phyloP scores from a whole-genome alignment of 1,140 invertebrate species.

The Lordiphosa mommai region DNA sequence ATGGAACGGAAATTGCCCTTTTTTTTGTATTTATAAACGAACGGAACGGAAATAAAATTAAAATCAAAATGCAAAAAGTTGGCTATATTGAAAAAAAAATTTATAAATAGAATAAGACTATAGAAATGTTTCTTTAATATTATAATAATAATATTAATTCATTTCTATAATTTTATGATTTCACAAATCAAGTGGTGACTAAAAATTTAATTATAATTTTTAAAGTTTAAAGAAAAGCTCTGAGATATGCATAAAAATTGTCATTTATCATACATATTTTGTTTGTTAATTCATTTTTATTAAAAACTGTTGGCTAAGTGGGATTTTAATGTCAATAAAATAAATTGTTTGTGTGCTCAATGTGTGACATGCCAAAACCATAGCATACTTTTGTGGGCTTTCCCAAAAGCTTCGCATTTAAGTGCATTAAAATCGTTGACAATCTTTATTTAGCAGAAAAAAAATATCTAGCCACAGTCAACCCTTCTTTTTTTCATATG shows the following conservation, averaged over 20 bases:
- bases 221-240: too few relatives aligned
- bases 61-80: slow-evolving; percentile 63
- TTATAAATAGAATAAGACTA: slow-evolving; percentile 6
- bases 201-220: too few relatives aligned
- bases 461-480: slow-evolving; percentile 10
- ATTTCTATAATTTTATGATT: too few relatives aligned
- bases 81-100: slow-evolving; percentile 5
- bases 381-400: slow-evolving; percentile 19
- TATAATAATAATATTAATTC: too few relatives aligned
- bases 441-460: slow-evolving; percentile 8
- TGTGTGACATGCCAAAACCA: too few relatives aligned
- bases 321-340: too few relatives aligned
- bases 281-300: too few relatives aligned
- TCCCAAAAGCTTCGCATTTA: background rate
- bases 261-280: too few relatives aligned
- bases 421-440: background rate
- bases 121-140: background rate
- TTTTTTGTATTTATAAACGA: slow-evolving; percentile 40
- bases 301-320: too few relatives aligned
- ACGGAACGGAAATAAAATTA: slow-evolving; percentile 55
- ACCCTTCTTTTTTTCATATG: slow-evolving; percentile 40
- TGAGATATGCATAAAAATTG: too few relatives aligned
- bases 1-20: slow-evolving; percentile 66
- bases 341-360: too few relatives aligned
- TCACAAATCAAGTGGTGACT: too few relatives aligned